phyloP scores from a whole-genome alignment of 2,888 invertebrate genomes.

The Hyposoter dolosus region DNA sequence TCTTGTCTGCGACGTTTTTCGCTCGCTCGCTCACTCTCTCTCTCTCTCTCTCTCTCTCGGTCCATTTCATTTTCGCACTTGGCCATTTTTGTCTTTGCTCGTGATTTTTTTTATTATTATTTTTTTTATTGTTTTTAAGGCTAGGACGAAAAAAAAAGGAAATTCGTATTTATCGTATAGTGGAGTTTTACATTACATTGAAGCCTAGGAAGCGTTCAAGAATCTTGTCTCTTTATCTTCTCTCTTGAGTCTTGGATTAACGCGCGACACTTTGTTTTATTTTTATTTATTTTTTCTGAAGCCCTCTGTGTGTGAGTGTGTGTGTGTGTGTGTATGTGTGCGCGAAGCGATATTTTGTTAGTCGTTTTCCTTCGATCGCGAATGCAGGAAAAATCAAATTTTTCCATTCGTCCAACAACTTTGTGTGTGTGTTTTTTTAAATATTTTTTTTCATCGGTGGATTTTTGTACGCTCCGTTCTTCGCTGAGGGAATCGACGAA shows the following conservation, averaged over 20 bases:
- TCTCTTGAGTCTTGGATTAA: slow-evolving; percentile 35
- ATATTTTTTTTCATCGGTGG: neutral
- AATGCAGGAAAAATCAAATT: slow-evolving; percentile 14
- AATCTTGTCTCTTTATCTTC: slow-evolving; percentile 14
- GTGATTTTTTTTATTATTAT: neutral
- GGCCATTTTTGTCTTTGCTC: slow-evolving; percentile 6
- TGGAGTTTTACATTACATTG: slow-evolving; percentile 33
- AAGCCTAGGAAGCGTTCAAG: slow-evolving; percentile 53
- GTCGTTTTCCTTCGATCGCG: neutral
- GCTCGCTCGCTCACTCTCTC: slow-evolving; percentile 1
- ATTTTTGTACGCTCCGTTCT: neutral
- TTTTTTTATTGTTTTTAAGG: neutral
- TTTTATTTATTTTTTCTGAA: slow-evolving; percentile 32
- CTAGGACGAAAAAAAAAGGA: slow-evolving; percentile 49
- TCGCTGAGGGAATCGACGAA: neutral
- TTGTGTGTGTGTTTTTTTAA: too few relatives aligned
- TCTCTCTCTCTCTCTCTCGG: slow-evolving; percentile 22
- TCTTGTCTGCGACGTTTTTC: slow-evolving; percentile 12
- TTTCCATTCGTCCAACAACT: neutral
- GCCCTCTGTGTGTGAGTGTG: slow-evolving; percentile 26
- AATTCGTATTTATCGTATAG: slow-evolving; percentile 31
- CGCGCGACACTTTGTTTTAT: slow-evolving; percentile 24
- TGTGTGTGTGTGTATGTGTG: slow-evolving; percentile 9
- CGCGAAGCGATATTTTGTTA: slow-evolving; percentile 34
- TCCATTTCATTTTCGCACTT: neutral